Evolutionary conservation across 2,888 invertebrate genomes (phyloP), one percentile per base, ranked within the genome.

Genomic region (Coremacera marginata): DNA sequence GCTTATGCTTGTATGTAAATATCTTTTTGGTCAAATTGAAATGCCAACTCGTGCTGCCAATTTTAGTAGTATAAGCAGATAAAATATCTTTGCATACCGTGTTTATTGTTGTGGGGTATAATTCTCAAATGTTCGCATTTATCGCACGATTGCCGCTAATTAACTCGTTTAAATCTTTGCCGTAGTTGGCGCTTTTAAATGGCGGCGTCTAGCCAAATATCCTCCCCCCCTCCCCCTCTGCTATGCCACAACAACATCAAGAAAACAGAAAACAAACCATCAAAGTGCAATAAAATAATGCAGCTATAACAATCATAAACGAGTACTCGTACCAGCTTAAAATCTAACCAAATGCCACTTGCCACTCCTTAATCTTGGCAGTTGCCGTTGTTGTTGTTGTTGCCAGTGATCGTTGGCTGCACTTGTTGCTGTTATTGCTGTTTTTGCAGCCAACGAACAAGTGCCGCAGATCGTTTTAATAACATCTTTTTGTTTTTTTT

Each of bases 311-410:
- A 49, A 67, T 44, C 37, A 44, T 19, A 67, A 67, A 14, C 11
- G 27, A 14, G 7, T 25, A 22, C 60, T 16, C 25, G 14, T 27
- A 57, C 22, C 57, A 71, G 44, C 31, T 68, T 16, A 68, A 68
- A 55, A 76, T 65, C 71, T 78, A 76, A 73, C 78, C 77, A 80
- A 80, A 80, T 78, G 77, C 77, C 80, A 78, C 79, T 75, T 77
- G 76, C 78, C 79, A 76, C 77, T 77, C 76, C 77, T 76, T 67
- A 74, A 70, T 78, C 71, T 76, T 34, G 72, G 57, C 72, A 52
- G 27, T 63, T 68, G 62, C 52, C 27, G 34, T 71, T 75, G 75
- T 55, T 70, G 22, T 77, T 67, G 44, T 75, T 75, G 57, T 70
- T 9, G 31, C 25, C 44, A 9, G 2, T 31, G 34, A 60, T 27